A percentile compares a stretch with the other conserved stretches of the same genome.
phyloP scores from a whole-genome alignment of 2,888 invertebrate species.

The Taenaris catops region DNA sequence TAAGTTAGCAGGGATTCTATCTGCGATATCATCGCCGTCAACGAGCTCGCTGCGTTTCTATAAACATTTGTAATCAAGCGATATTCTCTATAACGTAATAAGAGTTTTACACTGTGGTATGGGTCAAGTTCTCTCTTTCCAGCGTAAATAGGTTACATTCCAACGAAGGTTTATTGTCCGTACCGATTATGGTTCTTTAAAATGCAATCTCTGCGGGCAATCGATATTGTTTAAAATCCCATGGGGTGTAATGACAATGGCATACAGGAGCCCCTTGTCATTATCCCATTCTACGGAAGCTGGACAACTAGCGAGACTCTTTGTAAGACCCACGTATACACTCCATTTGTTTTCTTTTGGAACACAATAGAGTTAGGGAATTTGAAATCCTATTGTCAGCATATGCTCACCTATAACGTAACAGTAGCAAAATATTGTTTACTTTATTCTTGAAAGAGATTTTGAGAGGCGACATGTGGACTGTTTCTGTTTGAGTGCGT shows the following conservation, averaged over 20 bases:
- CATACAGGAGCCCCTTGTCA: slow-evolving; percentile 49
- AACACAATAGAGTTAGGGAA: slow-evolving; percentile 64
- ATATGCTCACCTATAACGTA: slow-evolving; percentile 52
- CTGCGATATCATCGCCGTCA: too few species aligned
- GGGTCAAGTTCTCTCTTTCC: too few species aligned
- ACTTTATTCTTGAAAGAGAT: slow-evolving; percentile 62
- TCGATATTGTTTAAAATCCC: slow-evolving; percentile 48
- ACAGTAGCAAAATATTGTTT: slow-evolving; percentile 77
- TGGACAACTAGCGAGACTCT: slow-evolving; percentile 43
- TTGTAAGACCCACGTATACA: slow-evolving; percentile 54
- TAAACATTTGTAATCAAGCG: too few species aligned
- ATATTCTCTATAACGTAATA: too few species aligned
- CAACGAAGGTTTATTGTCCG: slow-evolving; percentile 23
- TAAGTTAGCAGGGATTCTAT: too few species aligned
- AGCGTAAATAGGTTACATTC: too few species aligned
- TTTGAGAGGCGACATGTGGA: slow-evolving; percentile 68
- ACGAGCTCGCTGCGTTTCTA: too few species aligned
- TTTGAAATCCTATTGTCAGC: slow-evolving; percentile 51
- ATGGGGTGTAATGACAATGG: slow-evolving; percentile 55
- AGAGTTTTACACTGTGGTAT: too few species aligned
- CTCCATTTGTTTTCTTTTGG: slow-evolving; percentile 61
- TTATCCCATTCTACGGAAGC: slow-evolving; percentile 60
- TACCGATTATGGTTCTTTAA: slow-evolving; percentile 28
- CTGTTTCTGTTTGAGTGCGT: slow-evolving; percentile 48
- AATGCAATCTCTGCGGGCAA: slow-evolving; percentile 48